These are phyloP conservation scores for Pagetopsis macropterus DNA, from an alignment of 2,797 vertebrate species.

Conservation along the genomic window DNA sequence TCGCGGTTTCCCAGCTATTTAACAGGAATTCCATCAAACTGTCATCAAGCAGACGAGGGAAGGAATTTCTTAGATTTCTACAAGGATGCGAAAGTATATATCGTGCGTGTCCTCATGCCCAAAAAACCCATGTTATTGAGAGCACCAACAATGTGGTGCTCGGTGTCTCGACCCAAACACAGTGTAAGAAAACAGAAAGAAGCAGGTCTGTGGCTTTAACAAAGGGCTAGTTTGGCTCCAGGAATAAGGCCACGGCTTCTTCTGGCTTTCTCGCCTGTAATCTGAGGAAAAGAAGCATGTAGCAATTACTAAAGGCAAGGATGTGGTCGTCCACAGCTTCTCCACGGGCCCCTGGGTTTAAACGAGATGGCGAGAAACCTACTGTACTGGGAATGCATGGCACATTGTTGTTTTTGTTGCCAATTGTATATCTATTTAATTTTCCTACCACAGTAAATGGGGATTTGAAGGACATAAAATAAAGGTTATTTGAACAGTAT, in stretches of 20 bases:
- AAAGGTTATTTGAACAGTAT: not conserved
- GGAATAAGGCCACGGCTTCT: slow-evolving; percentile 80
- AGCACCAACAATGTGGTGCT: slow-evolving; percentile 72
- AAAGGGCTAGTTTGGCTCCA: slow-evolving; percentile 82
- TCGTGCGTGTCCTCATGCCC: slow-evolving; percentile 59
- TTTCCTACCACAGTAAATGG: slow-evolving; percentile 11
- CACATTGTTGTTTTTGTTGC: slow-evolving; percentile 27
- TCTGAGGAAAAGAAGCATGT: slow-evolving; percentile 81
- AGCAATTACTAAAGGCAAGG: slow-evolving; percentile 83
- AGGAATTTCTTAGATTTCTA: slow-evolving; percentile 66
- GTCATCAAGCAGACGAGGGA: slow-evolving; percentile 64
- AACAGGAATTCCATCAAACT: slow-evolving; percentile 68
- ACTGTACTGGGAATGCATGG: slow-evolving; percentile 42
- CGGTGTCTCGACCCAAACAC: slow-evolving; percentile 73
- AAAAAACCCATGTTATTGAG: slow-evolving; percentile 69
- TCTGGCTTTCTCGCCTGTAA: slow-evolving; percentile 81
- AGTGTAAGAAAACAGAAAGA: slow-evolving; percentile 80
- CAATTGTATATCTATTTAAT: slow-evolving; percentile 15
- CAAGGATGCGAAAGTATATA: slow-evolving; percentile 70
- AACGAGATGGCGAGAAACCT: slow-evolving; percentile 48
- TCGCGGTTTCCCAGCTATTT: slow-evolving; percentile 61
- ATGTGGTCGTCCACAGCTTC: slow-evolving; percentile 78
- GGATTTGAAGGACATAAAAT: not conserved
- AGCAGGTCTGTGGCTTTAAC: slow-evolving; percentile 80
- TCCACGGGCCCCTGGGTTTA: slow-evolving; percentile 64